Conservation (phyloP, 1,140 invertebrate genomes). For the Lerema accius region DNA sequence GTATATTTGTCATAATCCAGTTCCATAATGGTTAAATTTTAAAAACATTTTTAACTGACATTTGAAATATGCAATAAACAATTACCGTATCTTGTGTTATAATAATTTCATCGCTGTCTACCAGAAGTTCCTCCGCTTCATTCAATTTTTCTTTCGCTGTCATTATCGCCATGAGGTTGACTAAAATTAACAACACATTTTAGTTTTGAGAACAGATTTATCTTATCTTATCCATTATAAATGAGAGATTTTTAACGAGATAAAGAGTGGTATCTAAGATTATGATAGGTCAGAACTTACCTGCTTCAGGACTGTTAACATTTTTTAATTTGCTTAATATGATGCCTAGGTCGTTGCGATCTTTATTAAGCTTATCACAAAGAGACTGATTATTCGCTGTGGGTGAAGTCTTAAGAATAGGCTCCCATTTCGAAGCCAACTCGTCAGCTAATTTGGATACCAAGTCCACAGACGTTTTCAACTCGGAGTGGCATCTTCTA, state of each 20-base stretch:
- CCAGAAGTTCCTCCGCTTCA: slow-evolving; percentile 1
- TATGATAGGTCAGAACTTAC: slow-evolving; percentile 24
- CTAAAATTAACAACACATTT: too few species aligned
- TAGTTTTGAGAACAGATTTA: too few species aligned
- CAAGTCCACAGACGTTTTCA: slow-evolving; percentile 29
- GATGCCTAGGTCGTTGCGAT: slow-evolving; percentile 31
- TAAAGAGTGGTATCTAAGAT: background rate
- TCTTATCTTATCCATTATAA: background rate
- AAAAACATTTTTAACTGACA: too few species aligned
- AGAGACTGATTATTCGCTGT: slow-evolving; percentile 14
- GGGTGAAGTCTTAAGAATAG: slow-evolving; percentile 13
- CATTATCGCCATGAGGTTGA: background rate
- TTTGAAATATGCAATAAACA: background rate
- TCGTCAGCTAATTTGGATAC: slow-evolving; percentile 27
- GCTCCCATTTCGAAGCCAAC: slow-evolving; percentile 32
- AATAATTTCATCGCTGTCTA: background rate
- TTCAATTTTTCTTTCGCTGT: slow-evolving; percentile 2
- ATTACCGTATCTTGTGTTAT: background rate
- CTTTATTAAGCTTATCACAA: slow-evolving; percentile 38
- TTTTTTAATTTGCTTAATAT: slow-evolving; percentile 35
- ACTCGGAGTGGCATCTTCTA: slow-evolving; percentile 21
- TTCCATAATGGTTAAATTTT: too few species aligned
- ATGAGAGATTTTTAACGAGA: background rate
- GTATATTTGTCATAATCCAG: background rate
- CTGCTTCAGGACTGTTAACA: slow-evolving; percentile 28